These are phyloP conservation scores for Lanius ludovicianus DNA, from an alignment of 2,113 vertebrate genomes.

Conservation along the genomic window DNA sequence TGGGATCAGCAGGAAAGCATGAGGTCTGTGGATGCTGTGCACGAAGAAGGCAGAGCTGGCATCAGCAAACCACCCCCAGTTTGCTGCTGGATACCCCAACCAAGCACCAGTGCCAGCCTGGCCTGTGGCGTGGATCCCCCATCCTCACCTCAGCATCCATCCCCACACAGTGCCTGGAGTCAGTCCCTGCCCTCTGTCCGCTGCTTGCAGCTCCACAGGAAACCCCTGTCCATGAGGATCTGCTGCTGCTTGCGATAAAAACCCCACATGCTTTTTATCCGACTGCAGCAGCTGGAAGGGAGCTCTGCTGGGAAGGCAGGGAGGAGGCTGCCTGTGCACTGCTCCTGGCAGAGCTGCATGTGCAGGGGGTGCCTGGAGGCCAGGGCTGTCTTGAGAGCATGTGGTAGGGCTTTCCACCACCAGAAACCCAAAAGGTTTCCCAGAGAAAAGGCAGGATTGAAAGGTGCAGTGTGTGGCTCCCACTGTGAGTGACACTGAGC, in stretches of 20 bases:
- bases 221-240: background rate
- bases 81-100: background rate
- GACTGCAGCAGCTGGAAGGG: background rate
- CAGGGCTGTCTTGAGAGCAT: background rate
- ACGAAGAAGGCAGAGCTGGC: background rate
- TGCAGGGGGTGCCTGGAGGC: fast-evolving
- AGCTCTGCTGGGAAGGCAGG: background rate
- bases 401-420: background rate
- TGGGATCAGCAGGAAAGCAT: fast-evolving
- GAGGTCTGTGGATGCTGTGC: background rate
- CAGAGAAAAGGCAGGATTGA: background rate
- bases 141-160: fast-evolving
- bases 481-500: fast-evolving
- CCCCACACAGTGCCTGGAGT: fast-evolving
- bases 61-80: background rate
- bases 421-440: background rate
- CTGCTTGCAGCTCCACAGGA: background rate
- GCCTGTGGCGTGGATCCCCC: fast-evolving
- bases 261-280: fast-evolving
- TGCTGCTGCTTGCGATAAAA: fast-evolving
- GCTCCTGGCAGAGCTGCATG: fast-evolving
- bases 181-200: background rate
- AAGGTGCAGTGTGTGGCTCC: background rate
- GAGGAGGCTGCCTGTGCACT: background rate
- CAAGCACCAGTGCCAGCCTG: background rate